A percentile compares a stretch with the other conserved stretches of the same genome.
Evolutionary conservation across 2,797 vertebrate species (phyloP).

Genomic region (Gila robusta): DNA sequence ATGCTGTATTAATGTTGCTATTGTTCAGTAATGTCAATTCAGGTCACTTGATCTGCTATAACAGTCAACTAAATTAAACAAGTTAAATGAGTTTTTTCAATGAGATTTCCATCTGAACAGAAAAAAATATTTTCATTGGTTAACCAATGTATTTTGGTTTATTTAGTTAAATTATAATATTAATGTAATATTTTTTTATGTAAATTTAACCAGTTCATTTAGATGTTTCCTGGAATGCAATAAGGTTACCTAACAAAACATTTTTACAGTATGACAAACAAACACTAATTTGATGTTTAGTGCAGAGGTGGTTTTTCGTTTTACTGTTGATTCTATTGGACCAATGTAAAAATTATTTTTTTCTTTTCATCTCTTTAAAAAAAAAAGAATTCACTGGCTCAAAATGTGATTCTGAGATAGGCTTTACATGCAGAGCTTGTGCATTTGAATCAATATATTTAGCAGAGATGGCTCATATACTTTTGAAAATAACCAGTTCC

Average conservation of each 20-base stretch:
- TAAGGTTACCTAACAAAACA: not conserved
- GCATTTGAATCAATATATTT: slow-evolving; percentile 17
- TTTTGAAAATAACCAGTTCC: not conserved
- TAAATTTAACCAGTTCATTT: not conserved
- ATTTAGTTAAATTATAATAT: not conserved
- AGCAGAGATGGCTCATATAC: not conserved
- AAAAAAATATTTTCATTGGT: not conserved
- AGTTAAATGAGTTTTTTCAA: not conserved
- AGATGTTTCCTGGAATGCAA: not conserved
- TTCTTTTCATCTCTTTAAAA: not conserved
- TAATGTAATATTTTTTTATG: not conserved
- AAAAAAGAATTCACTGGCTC: not conserved
- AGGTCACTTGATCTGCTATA: slow-evolving; percentile 1
- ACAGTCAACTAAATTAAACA: not conserved
- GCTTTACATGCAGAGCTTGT: not conserved
- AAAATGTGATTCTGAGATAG: not conserved
- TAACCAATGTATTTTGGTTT: not conserved
- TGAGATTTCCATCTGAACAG: not conserved
- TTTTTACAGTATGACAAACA: not conserved
- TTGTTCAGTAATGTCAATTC: not conserved
- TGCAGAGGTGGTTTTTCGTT: not conserved
- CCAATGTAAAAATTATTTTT: not conserved
- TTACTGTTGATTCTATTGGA: not conserved
- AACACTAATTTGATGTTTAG: not conserved
- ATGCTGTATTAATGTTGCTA: not conserved